These are phyloP conservation scores for Ganaspis sp. DNA, from an alignment of 1,140 invertebrate genomes.

Conservation along the genomic window DNA sequence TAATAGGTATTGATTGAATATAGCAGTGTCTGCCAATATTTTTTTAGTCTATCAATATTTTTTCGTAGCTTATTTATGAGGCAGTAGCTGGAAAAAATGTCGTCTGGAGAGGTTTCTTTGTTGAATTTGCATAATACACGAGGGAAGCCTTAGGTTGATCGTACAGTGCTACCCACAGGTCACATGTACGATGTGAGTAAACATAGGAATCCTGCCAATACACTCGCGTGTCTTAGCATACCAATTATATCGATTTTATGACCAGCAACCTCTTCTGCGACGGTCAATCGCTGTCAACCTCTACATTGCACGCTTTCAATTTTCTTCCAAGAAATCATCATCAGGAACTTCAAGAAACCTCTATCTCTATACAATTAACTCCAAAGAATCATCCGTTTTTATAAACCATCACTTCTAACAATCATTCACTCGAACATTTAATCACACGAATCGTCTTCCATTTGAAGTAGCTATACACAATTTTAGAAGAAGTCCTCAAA, in stretches of 20 bases:
- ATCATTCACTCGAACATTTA: neutral
- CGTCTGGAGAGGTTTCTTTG: constrained; percentile 18
- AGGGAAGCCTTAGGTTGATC: constrained; percentile 35
- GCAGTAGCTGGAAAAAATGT: constrained; percentile 12
- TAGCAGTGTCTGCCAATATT: neutral
- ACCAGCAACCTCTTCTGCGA: neutral
- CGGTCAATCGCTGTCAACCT: constrained; percentile 3
- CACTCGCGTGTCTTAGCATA: constrained; percentile 30
- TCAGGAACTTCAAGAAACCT: no score
- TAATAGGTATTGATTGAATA: neutral
- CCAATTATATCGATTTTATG: constrained; percentile 32
- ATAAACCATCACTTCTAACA: no score
- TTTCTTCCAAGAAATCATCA: neutral
- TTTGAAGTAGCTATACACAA: no score
- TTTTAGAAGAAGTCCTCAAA: no score
- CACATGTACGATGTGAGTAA: constrained; percentile 33
- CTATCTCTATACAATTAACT: no score
- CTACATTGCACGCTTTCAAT: neutral
- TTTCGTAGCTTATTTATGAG: constrained; percentile 19
- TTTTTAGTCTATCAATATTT: constrained; percentile 19
- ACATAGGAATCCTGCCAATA: constrained; percentile 30
- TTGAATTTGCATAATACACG: constrained; percentile 42
- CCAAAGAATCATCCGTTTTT: no score
- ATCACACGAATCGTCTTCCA: no score
- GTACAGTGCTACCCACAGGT: constrained; percentile 7